Evolutionary conservation across 1,140 invertebrate species (phyloP).

Genomic region (Acromyrmex charruanus): DNA sequence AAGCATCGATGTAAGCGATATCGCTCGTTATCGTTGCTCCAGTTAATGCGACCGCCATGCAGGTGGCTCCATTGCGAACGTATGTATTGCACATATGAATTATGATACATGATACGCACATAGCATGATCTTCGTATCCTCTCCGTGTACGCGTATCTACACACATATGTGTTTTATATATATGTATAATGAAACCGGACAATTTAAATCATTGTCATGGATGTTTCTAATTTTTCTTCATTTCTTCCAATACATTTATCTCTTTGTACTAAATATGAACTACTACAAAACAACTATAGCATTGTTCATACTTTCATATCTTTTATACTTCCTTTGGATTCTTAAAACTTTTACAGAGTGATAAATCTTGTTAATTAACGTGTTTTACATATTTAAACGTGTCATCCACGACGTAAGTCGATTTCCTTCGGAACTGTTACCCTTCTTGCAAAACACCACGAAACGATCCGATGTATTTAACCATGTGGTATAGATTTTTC

Average conservation of each 20-base stretch:
- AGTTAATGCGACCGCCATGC: constrained; percentile 29
- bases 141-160: constrained; percentile 44
- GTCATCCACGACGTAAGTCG: background rate
- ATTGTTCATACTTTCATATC: background rate
- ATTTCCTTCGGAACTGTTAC: background rate
- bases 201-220: constrained; percentile 3
- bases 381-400: background rate
- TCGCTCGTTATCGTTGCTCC: constrained; percentile 47
- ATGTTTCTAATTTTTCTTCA: constrained; percentile 24
- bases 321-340: constrained; percentile 8
- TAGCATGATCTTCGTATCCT: constrained; percentile 57
- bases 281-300: background rate
- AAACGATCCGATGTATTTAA: constrained; percentile 22
- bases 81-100: constrained; percentile 52
- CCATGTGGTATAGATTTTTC: constrained; percentile 24
- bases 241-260: background rate
- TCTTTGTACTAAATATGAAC: constrained; percentile 13
- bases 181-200: constrained; percentile 11
- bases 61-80: constrained; percentile 7
- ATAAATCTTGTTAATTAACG: background rate
- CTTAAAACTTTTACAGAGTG: background rate
- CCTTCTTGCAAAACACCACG: background rate
- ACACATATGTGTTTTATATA: constrained; percentile 51
- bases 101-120: constrained; percentile 57
- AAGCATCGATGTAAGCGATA: background rate